Base-by-base conservation (phyloP, 2,113 vertebrate genomes). In the Pimephales promelas region DNA sequence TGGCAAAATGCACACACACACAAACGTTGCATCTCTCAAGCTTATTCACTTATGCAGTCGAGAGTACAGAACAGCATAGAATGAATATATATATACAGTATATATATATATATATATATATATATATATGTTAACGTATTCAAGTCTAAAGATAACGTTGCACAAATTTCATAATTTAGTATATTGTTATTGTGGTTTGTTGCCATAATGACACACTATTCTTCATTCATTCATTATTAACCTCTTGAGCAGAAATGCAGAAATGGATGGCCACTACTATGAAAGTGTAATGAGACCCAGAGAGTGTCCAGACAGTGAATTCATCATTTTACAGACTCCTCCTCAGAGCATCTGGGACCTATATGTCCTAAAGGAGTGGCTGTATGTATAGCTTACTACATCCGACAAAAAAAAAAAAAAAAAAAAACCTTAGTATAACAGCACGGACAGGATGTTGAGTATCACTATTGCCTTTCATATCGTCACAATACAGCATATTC, bases 1-100 rank as follows among this genome's bases (percentile, higher is more conserved):
- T 78, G 52, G 78, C 86, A 84, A 34, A 10, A 75, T 56, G 31
- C 57, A 68, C n/a, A 43, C 87, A 43, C 87, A 66, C 40, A 24
- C 10, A 57, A 11, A 7, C 31, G 5, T 6, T 31, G 28, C 18
- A 22, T 61, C 31, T 40, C 20, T 10, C 10, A 34, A n/a, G 74
- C 52, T 77, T 3, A 59, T 57, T 77, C 54, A 43, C 6, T 14
- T 40, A 40, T n/a, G 64, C 64, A 68, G 34, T 68, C 11, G 68
- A 71, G 11, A 8, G 64, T 10, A 68, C 31, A 68, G 47, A 47
- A 45, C n/a, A 24, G 31, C n/a, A 56, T 57, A 57, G 18, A 13
- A 31, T n/a, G 20, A 3, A 3, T 22, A 57, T 40, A 7, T 59
- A n/a, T 26, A 28, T 28, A 28, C n/a, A n/a, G n/a, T 28, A 28